These are phyloP conservation scores for Rosalia funebris DNA, from an alignment of 2,888 invertebrate genomes.

Conservation along the genomic window DNA sequence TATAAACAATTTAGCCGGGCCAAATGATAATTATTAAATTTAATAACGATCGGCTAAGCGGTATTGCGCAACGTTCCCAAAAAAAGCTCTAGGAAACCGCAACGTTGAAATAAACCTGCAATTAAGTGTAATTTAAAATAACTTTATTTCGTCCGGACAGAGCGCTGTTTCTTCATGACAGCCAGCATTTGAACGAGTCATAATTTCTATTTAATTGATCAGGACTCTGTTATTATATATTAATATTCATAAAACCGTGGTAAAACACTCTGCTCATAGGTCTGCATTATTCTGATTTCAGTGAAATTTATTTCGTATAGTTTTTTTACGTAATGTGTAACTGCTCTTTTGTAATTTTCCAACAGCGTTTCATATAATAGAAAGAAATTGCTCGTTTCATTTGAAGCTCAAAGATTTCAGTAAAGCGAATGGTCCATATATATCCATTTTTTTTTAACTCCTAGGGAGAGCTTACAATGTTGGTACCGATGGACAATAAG, in stretches of 20 bases:
- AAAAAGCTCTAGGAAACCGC: background rate
- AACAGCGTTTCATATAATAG: too few relatives aligned
- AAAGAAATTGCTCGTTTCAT: too few relatives aligned
- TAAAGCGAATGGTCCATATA: too few relatives aligned
- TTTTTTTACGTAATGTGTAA: too few relatives aligned
- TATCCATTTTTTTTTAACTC: too few relatives aligned
- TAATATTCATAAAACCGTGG: background rate
- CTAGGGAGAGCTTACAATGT: too few relatives aligned
- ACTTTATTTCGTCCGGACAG: background rate
- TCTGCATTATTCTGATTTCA: too few relatives aligned
- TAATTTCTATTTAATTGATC: background rate
- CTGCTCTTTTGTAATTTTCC: too few relatives aligned
- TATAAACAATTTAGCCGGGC: constrained; percentile 11
- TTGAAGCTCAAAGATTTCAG: too few relatives aligned
- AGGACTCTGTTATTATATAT: background rate
- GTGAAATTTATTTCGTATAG: too few relatives aligned
- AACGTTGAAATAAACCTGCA: background rate
- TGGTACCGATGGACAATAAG: too few relatives aligned
- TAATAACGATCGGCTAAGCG: background rate
- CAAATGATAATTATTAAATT: constrained; percentile 8
- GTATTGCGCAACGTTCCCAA: background rate
- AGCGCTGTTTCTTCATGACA: background rate
- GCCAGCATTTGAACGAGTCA: background rate
- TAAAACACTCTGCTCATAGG: background rate
- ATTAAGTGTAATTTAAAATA: constrained; percentile 1